phyloP scores from a whole-genome alignment of 2,113 vertebrate genomes.

The Oxygymnocypris stewartii region DNA sequence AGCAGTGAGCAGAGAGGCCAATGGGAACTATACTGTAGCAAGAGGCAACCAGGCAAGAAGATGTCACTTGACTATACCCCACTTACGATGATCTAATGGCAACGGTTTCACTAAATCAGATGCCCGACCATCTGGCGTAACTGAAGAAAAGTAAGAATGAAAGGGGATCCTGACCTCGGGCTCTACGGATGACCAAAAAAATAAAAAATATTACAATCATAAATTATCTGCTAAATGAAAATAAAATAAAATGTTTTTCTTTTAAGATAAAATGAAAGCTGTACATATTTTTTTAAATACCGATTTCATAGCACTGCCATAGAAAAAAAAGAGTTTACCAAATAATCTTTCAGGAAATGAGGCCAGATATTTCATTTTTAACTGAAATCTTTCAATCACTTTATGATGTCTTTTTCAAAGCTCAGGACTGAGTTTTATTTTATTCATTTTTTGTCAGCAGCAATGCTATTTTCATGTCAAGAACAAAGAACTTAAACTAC shows the following conservation, averaged over 20 bases:
- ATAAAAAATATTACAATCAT: background rate
- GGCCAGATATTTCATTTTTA: background rate
- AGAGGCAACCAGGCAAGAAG: conserved; percentile 25
- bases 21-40: conserved; percentile 17
- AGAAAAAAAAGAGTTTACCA: no score
- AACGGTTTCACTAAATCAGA: conserved; percentile 23
- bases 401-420: background rate
- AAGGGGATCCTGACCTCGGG: background rate
- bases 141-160: conserved; percentile 17
- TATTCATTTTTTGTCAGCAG: background rate
- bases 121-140: background rate
- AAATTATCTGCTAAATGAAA: background rate
- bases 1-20: conserved; percentile 21
- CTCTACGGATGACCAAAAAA: background rate
- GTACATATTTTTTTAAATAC: background rate
- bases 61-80: conserved; percentile 19
- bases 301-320: background rate
- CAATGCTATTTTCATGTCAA: background rate
- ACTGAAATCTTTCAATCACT: background rate
- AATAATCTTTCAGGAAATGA: no score
- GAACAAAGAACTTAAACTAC: background rate
- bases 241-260: background rate
- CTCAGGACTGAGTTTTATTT: background rate
- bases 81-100: conserved; percentile 39
- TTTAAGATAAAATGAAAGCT: background rate